Base-by-base conservation (phyloP, 2,113 vertebrate genomes). In the Oryzias woworae region DNA sequence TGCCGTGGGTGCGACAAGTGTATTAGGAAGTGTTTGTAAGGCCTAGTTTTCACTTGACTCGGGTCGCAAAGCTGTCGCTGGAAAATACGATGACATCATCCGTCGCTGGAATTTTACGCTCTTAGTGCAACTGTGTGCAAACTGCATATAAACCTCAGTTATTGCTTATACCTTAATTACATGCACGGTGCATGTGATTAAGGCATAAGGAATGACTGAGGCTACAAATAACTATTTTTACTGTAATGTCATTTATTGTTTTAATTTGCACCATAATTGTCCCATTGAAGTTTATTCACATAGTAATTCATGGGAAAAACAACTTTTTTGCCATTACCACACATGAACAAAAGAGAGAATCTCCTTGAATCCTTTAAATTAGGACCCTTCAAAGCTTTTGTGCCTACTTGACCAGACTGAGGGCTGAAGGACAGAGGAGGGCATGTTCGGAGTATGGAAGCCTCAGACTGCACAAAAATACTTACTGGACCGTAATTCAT, bases 401-500 rank as follows among this genome's bases (percentile, higher is more conserved):
- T 20, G 6, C 17, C 18, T 45, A 7, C 28, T 42, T 16, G 47
- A 0, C 10, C 16, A 71, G 62, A 45, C 3, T 22, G 20, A 16
- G 10, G 18, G 44, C 22, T 22, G 44, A 23, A 62, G 36, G 13
- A 69, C 20, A 52, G 13, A 45, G 16, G 26, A 20, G 20, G n/a
- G 4, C 3, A 6, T 26, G 51, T 53, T 55, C 12, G 44, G 16
- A 58, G 23, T 56, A 41, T 5, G 31, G 53, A 42, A 69, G 15
- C 62, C 58, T 73, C 53, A n/a, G 20, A 28, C 61, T 52, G 13
- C 56, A 46, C 17, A 45, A 54, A 55, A 65, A 66, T 61, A 80
- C 56, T 49, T 22, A 50, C 55, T 53, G 14, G 45, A 62, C 57
- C 69, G 16, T 53, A 64, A 71, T 62, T 79, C 58, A 56, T 53